phyloP scores from a whole-genome alignment of 2,113 vertebrate species.

The Hiodon alosoides region DNA sequence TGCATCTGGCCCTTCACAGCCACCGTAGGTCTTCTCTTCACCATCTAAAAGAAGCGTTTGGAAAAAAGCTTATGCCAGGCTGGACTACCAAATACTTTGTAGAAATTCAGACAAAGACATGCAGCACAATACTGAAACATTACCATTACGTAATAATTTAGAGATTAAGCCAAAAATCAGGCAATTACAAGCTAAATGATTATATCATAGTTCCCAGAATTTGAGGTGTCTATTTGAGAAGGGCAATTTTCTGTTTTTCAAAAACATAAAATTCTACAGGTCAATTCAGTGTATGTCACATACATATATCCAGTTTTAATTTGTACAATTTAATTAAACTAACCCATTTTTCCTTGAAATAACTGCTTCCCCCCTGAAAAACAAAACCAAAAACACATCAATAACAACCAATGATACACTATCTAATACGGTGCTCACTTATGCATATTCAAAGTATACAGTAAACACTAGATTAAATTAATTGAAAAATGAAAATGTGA shows the following conservation, averaged over 20 bases:
- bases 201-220: background rate
- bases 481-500: background rate
- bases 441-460: too few relatives aligned
- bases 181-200: background rate
- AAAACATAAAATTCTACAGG: background rate
- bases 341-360: constrained; percentile 18
- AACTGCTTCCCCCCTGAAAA: constrained; percentile 6
- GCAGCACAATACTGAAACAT: background rate
- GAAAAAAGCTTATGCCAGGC: background rate
- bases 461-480: too few relatives aligned
- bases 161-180: background rate
- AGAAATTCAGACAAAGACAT: background rate
- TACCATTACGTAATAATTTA: too few relatives aligned
- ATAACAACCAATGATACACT: background rate
- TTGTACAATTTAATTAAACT: background rate
- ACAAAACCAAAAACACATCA: background rate
- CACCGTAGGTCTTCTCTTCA: constrained; percentile 50
- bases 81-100: background rate
- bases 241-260: background rate
- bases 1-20: constrained; percentile 78
- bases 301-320: too few relatives aligned
- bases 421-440: background rate
- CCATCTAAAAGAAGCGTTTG: constrained; percentile 12
- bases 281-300: too few relatives aligned
- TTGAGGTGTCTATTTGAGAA: background rate